Evolutionary conservation across 2,888 invertebrate species (phyloP).

Genomic region (Orchesellides sinensis): DNA sequence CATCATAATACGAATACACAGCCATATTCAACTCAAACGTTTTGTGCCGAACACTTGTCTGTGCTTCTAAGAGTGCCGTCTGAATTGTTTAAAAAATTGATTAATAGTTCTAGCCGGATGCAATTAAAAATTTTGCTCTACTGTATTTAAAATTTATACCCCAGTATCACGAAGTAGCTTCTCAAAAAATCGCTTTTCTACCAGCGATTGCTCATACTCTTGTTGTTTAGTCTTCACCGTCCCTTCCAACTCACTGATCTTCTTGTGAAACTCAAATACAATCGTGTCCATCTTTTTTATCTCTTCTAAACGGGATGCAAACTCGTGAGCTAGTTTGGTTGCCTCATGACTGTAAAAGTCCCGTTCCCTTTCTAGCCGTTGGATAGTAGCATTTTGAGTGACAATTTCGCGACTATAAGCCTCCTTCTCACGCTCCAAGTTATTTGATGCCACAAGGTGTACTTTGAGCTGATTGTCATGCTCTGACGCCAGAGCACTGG

Average conservation of each 20-base stretch:
- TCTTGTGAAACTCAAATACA: conserved; percentile 68
- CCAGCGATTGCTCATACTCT: conserved; percentile 67
- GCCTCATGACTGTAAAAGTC: conserved; percentile 72
- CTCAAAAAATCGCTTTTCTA: conserved; percentile 70
- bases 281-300: conserved; percentile 68
- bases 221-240: conserved; percentile 68
- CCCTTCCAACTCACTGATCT: conserved; percentile 67
- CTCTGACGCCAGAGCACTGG: conserved; percentile 59
- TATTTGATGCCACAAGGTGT: conserved; percentile 68
- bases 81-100: conserved; percentile 13
- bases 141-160: conserved; percentile 19
- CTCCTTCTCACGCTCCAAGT: conserved; percentile 66
- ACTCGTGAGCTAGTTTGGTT: conserved; percentile 68
- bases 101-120: background rate
- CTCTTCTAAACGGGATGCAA: conserved; percentile 68
- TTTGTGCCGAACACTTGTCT: conserved; percentile 46
- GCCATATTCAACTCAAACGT: conserved; percentile 60
- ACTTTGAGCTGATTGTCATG: conserved; percentile 68
- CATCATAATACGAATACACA: conserved; percentile 60
- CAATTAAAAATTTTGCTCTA: background rate
- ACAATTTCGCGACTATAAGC: conserved; percentile 65
- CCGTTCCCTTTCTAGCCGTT: conserved; percentile 69
- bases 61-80: conserved; percentile 43
- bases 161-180: conserved; percentile 66
- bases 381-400: conserved; percentile 63